These are phyloP conservation scores for Leptinotarsa haldemani DNA, from an alignment of 2,888 invertebrate genomes.

Conservation along the genomic window DNA sequence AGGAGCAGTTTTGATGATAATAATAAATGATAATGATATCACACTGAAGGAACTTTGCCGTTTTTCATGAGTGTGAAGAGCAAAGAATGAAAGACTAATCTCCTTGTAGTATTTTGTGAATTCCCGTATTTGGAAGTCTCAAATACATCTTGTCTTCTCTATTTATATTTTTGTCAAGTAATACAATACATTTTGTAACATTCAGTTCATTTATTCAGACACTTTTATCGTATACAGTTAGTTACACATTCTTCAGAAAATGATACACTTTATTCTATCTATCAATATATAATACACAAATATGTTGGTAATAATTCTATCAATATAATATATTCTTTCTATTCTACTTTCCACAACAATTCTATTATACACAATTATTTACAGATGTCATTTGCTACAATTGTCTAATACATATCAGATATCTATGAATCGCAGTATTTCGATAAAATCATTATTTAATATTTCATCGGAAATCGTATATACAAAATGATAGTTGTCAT, in stretches of 20 bases:
- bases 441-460: not conserved
- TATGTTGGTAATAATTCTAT: constrained; percentile 25
- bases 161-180: not conserved
- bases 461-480: not conserved
- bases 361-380: constrained; percentile 44
- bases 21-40: too few relatives aligned
- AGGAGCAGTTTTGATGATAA: too few relatives aligned
- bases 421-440: not conserved
- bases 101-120: too few relatives aligned
- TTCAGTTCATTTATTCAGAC: constrained; percentile 36
- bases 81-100: too few relatives aligned
- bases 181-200: constrained; percentile 22
- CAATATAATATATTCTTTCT: constrained; percentile 30
- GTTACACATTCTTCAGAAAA: constrained; percentile 29
- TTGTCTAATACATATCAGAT: constrained; percentile 1
- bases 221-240: constrained; percentile 39
- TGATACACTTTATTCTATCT: constrained; percentile 30
- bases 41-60: too few relatives aligned
- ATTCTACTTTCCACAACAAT: constrained; percentile 37
- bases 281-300: constrained; percentile 23
- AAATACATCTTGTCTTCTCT: too few relatives aligned
- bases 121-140: too few relatives aligned
- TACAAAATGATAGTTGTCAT: not conserved
- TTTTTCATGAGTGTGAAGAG: too few relatives aligned
- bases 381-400: constrained; percentile 32